Evolutionary conservation across 2,888 invertebrate genomes (phyloP).

Genomic region (Lycophotia porphyrea): DNA sequence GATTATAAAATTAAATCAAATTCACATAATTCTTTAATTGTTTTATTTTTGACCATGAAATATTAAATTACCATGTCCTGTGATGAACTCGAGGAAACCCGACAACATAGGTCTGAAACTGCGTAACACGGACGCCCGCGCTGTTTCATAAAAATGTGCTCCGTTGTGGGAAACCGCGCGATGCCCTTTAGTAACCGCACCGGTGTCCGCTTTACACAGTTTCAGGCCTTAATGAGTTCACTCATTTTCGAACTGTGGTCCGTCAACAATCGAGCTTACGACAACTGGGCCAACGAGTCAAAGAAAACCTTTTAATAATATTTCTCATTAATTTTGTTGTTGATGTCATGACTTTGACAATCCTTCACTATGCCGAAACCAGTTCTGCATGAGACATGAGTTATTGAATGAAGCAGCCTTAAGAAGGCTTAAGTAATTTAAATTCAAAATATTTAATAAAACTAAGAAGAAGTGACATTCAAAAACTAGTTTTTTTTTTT

Average conservation of each 20-base stretch:
- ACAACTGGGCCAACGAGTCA: background rate
- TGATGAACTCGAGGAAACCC: background rate
- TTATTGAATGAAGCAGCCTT: too few species aligned
- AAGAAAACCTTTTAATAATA: background rate
- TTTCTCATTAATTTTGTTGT: background rate
- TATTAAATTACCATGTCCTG: background rate
- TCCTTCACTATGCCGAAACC: background rate
- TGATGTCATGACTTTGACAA: background rate
- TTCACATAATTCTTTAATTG: background rate
- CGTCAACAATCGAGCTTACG: background rate
- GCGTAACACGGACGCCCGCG: too few species aligned
- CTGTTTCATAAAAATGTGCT: too few species aligned
- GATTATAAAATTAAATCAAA: background rate
- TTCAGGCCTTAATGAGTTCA: background rate
- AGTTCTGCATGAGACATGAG: background rate
- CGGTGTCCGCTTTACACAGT: too few species aligned
- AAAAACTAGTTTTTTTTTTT: slow-evolving; percentile 1
- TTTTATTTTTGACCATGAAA: background rate
- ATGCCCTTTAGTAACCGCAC: too few species aligned
- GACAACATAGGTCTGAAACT: too few species aligned
- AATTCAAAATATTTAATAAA: slow-evolving; percentile 3
- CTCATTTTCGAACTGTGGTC: background rate
- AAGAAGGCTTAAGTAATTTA: background rate
- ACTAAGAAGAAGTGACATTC: background rate
- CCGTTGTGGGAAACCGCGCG: too few species aligned